These are phyloP conservation scores for Orthosia gothica DNA, from an alignment of 2,888 invertebrate species.

Conservation along the genomic window DNA sequence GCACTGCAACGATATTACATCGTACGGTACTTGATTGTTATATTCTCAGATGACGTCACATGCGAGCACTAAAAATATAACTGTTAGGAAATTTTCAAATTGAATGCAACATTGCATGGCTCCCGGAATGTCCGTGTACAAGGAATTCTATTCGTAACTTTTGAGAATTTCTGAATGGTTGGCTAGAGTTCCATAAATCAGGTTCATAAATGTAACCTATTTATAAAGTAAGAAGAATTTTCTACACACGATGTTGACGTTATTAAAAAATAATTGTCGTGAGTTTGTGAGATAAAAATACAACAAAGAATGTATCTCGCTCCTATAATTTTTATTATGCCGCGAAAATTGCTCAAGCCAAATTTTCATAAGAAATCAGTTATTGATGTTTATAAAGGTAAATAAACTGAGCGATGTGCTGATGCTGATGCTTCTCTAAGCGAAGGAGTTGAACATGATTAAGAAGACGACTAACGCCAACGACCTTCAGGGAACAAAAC, in stretches of 20 bases:
- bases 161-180: slow-evolving; percentile 65
- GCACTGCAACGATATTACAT: slow-evolving; percentile 9
- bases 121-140: slow-evolving; percentile 64
- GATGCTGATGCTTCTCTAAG: too few species aligned
- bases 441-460: background rate
- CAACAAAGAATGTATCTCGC: background rate
- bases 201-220: slow-evolving; percentile 33
- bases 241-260: background rate
- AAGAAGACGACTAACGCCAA: too few species aligned
- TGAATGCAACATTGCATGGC: slow-evolving; percentile 72
- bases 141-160: slow-evolving; percentile 73
- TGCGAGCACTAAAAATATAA: slow-evolving; percentile 59
- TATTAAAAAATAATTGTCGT: background rate
- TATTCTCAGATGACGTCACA: slow-evolving; percentile 38
- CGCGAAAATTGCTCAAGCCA: background rate
- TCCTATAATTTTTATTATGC: slow-evolving; percentile 10
- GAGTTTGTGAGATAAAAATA: background rate
- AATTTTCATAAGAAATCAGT: background rate
- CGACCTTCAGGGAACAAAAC: too few species aligned
- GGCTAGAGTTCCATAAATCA: slow-evolving; percentile 68
- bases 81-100: slow-evolving; percentile 70
- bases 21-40: slow-evolving; percentile 30
- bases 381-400: background rate
- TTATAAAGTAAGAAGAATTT: background rate
- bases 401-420: background rate